A percentile compares a stretch with the other conserved stretches of the same genome.
Conservation (phyloP, 2,797 vertebrate genomes). For the Loris lydekkerianus region DNA sequence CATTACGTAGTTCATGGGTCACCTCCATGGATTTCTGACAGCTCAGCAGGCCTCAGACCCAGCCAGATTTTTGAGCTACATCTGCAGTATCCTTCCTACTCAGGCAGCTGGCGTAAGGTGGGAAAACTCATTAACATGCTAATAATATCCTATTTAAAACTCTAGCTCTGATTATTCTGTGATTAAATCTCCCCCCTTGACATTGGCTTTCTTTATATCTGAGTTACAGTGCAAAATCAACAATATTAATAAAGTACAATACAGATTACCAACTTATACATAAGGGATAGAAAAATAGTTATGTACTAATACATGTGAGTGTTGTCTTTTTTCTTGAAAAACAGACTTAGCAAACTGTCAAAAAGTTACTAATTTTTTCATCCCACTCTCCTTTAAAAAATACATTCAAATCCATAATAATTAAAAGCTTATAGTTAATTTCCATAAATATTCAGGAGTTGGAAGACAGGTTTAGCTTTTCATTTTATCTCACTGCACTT, state of each 20-base stretch:
- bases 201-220: conserved; percentile 83
- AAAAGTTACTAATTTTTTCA: conserved; percentile 12
- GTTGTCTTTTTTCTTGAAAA: conserved; percentile 33
- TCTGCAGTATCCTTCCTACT: conserved; percentile 85
- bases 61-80: conserved; percentile 78
- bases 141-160: conserved; percentile 89
- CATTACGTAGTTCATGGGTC: conserved; percentile 39
- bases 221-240: conserved; percentile 84
- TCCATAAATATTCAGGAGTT: background rate
- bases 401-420: conserved; percentile 3
- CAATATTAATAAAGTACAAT: conserved; percentile 85
- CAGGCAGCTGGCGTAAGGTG: conserved; percentile 84
- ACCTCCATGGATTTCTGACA: conserved; percentile 66
- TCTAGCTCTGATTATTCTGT: conserved; percentile 88
- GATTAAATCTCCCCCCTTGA: conserved; percentile 88
- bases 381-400: background rate
- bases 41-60: conserved; percentile 76
- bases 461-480: background rate
- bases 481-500: background rate
- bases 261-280: conserved; percentile 80
- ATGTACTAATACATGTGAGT: background rate
- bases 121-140: conserved; percentile 89
- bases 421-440: conserved; percentile 58
- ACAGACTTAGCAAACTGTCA: background rate
- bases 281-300: conserved; percentile 67